phyloP scores from a whole-genome alignment of 2,113 vertebrate genomes.

The Protomyctophum bolini region DNA sequence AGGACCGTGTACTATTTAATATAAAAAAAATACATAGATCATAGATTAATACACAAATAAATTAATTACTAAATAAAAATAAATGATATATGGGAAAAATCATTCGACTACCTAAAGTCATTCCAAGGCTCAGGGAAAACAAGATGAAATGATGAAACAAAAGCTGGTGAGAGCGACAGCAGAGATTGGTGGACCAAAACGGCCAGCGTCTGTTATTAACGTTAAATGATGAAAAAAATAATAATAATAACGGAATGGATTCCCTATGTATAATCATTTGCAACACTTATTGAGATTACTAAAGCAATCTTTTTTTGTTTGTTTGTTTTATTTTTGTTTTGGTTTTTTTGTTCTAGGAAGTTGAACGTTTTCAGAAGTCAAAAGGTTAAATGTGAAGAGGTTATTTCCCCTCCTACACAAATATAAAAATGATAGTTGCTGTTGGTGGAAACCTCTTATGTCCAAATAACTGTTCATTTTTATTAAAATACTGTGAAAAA shows the following conservation, averaged over 20 bases:
- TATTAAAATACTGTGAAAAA: too few species aligned
- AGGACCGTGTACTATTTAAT: slow-evolving; percentile 83
- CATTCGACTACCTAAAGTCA: slow-evolving; percentile 79
- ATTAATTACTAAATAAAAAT: slow-evolving; percentile 86
- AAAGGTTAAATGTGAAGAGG: slow-evolving; percentile 29
- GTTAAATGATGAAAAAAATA: slow-evolving; percentile 8
- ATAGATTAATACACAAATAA: slow-evolving; percentile 83
- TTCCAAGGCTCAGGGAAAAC: slow-evolving; percentile 84
- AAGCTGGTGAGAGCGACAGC: slow-evolving; percentile 15
- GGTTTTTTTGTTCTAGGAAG: slow-evolving; percentile 8
- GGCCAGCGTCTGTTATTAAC: slow-evolving; percentile 47
- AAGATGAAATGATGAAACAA: slow-evolving; percentile 33
- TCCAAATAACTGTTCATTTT: too few species aligned
- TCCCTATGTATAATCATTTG: slow-evolving; percentile 38
- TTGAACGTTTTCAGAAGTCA: slow-evolving; percentile 39
- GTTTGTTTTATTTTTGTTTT: not conserved
- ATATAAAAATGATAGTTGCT: slow-evolving; percentile 15
- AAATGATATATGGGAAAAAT: slow-evolving; percentile 86
- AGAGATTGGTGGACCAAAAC: slow-evolving; percentile 51
- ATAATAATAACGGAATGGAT: slow-evolving; percentile 37
- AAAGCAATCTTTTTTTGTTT: slow-evolving; percentile 59
- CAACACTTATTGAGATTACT: slow-evolving; percentile 47
- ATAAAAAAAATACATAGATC: slow-evolving; percentile 81
- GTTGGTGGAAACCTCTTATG: too few species aligned
- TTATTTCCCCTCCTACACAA: slow-evolving; percentile 31